A percentile compares a stretch with the other conserved stretches of the same genome.
Conservation (phyloP, 2,888 invertebrate species). For the Baronia brevicornis region DNA sequence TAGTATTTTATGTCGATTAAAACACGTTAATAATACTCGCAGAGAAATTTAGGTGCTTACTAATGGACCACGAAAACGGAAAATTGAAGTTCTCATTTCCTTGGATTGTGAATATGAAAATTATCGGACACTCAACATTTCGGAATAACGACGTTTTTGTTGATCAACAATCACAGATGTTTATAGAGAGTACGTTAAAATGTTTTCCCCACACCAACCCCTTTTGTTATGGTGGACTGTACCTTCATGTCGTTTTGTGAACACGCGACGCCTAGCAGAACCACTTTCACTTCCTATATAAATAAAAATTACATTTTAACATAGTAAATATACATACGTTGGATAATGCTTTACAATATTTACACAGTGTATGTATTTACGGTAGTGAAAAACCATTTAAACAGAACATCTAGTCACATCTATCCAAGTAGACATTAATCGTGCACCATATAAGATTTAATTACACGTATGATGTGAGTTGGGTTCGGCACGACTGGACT, state of each 20-base stretch:
- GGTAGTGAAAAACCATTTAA: no score
- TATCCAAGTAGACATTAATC: conserved; percentile 72
- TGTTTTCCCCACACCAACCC: conserved; percentile 34
- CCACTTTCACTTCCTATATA: conserved; percentile 47
- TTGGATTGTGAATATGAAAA: conserved; percentile 5
- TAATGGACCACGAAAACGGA: conserved; percentile 14
- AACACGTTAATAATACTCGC: conserved; percentile 15
- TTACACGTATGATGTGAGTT: conserved; percentile 95
- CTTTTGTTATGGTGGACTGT: conserved; percentile 26
- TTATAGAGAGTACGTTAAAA: conserved; percentile 15
- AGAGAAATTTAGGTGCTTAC: conserved; percentile 13
- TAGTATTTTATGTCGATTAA: conserved; percentile 11
- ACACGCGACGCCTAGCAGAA: conserved; percentile 40
- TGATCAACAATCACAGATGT: conserved; percentile 5
- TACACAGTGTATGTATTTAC: conserved; percentile 28
- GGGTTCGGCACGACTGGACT: conserved; percentile 82
- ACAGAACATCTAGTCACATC: conserved; percentile 24
- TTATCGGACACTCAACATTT: conserved; percentile 1
- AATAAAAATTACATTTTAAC: conserved; percentile 36
- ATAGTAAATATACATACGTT: conserved; percentile 19
- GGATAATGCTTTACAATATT: conserved; percentile 58
- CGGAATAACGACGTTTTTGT: conserved; percentile 1
- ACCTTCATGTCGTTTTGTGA: conserved; percentile 63
- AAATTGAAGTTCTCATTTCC: conserved; percentile 9
- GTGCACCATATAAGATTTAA: conserved; percentile 29